A percentile compares a stretch with the other conserved stretches of the same genome.
phyloP scores from a whole-genome alignment of 2,797 vertebrate genomes.

The Microctenopoma steveboyesi region DNA sequence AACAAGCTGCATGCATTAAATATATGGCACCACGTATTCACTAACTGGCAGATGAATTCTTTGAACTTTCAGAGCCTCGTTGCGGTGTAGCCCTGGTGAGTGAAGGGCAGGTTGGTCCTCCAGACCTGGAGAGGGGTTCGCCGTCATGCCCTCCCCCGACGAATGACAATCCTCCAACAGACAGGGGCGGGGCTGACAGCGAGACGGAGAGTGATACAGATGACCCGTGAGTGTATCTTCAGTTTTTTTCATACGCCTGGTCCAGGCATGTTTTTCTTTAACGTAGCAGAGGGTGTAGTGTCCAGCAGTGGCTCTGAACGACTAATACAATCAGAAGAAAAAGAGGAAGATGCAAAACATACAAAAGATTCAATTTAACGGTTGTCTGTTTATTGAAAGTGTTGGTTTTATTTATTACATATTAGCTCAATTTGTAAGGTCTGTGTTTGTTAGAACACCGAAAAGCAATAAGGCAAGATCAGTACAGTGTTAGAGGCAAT shows the following conservation, averaged over 20 bases:
- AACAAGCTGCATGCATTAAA: slow-evolving; percentile 25
- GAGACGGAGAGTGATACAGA: slow-evolving; percentile 94
- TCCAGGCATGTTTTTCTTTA: neutral
- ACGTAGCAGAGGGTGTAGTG: neutral
- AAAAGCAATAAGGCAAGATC: too few species aligned
- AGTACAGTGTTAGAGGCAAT: too few species aligned
- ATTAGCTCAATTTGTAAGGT: neutral
- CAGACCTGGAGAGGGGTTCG: slow-evolving; percentile 73
- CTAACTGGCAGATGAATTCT: neutral
- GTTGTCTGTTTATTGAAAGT: neutral
- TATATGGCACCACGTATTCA: neutral
- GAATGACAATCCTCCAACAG: slow-evolving; percentile 81
- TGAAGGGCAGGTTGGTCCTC: slow-evolving; percentile 71
- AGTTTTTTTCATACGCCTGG: neutral
- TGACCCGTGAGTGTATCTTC: slow-evolving; percentile 82
- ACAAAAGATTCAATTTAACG: too few species aligned
- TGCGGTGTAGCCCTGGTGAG: slow-evolving; percentile 82
- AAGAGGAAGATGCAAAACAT: neutral
- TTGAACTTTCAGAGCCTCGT: slow-evolving; percentile 82
- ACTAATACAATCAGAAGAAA: slow-evolving; percentile 3
- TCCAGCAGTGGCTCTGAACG: neutral
- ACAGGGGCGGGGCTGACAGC: slow-evolving; percentile 86
- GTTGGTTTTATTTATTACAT: neutral
- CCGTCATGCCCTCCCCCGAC: slow-evolving; percentile 74
- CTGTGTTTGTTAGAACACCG: too few species aligned